Evolutionary conservation across 2,888 invertebrate genomes (phyloP), one percentile per base, ranked within the genome.

Genomic region (Plebejus melissa): DNA sequence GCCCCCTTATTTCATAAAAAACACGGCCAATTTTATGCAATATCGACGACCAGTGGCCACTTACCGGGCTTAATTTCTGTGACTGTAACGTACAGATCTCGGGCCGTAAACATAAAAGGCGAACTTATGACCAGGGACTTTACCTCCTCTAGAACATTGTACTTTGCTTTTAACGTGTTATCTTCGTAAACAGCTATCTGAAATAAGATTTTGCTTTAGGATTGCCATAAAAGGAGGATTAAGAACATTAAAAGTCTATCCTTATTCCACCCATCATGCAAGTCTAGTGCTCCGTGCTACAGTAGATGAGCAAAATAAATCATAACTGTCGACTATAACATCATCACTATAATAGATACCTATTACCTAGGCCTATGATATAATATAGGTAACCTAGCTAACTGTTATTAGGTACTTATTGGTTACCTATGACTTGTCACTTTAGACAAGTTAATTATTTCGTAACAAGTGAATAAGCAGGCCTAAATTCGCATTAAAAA

Each of bases 141-240:
- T 2, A 96, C 94, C 86, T 96, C 95, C 85, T 96, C 96, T 76
- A 95, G 82, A 38, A 95, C 89, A 79, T 93, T 92, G 81, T 94
- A 94, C 76, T 83, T 86, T 7, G 94, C 94, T 80, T 94, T 93
- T 69, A 91, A 82, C 74, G 82, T 84, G 75, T 94, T 90, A 77
- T 95, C 89, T 84, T 95, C 91, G 83, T 92, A 95, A 28, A 95
- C 87, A 72, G 88, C 86, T 11, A 96, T 90, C 95, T 95, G 83
- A 46, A 78, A 76, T 32, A 38, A 75, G 16, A 70, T 50, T 50
- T 41, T 6, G 41, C 7, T 41, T 41, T 3, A 13, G 50, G 13
- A 13, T 13, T 54, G 54, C 16, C 16, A 16, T 46, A 46, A 46
- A 46, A 46, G 9, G 46, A 46, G 9, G 46, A 46, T 50, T 50